A percentile compares a stretch with the other conserved stretches of the same genome.
Conservation (phyloP, 2,888 invertebrate species). For the Rosalia funebris region DNA sequence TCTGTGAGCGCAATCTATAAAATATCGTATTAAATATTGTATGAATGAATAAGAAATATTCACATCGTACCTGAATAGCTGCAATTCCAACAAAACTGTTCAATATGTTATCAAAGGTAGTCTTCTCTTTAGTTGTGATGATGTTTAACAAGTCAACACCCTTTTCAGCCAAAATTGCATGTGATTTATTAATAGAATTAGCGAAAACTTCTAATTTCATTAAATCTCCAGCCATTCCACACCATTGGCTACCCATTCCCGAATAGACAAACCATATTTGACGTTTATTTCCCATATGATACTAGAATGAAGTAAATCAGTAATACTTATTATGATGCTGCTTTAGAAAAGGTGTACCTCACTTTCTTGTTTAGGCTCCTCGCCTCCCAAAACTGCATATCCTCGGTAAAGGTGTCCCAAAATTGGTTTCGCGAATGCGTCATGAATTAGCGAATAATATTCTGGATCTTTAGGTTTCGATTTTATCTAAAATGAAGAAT, state of each 20-base stretch:
- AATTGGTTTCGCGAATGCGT: slow-evolving; percentile 65
- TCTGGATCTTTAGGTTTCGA: slow-evolving; percentile 66
- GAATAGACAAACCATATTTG: slow-evolving; percentile 77
- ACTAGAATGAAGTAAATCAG: slow-evolving; percentile 47
- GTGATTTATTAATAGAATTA: slow-evolving; percentile 70
- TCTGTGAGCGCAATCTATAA: slow-evolving; percentile 66
- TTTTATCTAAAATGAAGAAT: slow-evolving; percentile 63
- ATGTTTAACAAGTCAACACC: slow-evolving; percentile 73
- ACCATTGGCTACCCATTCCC: slow-evolving; percentile 82
- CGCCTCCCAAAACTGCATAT: slow-evolving; percentile 65
- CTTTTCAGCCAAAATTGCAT: slow-evolving; percentile 68
- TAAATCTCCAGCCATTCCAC: slow-evolving; percentile 74
- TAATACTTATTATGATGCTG: not conserved
- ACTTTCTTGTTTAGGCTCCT: slow-evolving; percentile 55
- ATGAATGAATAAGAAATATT: not conserved
- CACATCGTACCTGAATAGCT: slow-evolving; percentile 67
- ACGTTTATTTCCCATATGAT: slow-evolving; percentile 59
- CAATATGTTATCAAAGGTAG: slow-evolving; percentile 72
- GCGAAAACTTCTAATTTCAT: slow-evolving; percentile 75
- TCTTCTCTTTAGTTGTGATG: slow-evolving; percentile 67
- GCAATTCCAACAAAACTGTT: slow-evolving; percentile 80
- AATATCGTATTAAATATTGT: slow-evolving; percentile 4
- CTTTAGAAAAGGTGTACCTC: slow-evolving; percentile 51
- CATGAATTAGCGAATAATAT: slow-evolving; percentile 65
- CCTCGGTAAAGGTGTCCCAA: slow-evolving; percentile 73